Evolutionary conservation across 1,140 invertebrate species (phyloP), one percentile per base, ranked within the genome.

Genomic region (Scylla paramamosain): DNA sequence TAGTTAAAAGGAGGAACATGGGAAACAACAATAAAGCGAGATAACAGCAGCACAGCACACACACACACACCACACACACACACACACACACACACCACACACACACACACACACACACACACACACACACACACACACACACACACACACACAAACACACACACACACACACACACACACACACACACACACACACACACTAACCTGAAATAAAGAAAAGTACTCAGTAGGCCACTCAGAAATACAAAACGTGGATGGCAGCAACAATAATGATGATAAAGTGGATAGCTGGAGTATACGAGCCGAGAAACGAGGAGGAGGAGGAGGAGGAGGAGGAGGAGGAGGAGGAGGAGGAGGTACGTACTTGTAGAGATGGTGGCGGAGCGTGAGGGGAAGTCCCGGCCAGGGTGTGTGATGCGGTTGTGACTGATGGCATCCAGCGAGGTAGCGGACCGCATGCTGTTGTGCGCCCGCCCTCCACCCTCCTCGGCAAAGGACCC

Each of bases 341-440:
- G 39, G 32, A 32, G 32, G 12, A 45, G 39, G 0, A 16, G 25
- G 7, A 4, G 25, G 46, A n/a, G 20, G 16, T 14, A 94, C 94
- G 8, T 92, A 95, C 94, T 95, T 52, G 94, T 92, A 7, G 94
- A 92, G 39, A 95, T 95, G 90, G 94, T 95, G 82, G 94, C 94
- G 20, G 94, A 95, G 8, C 94, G 89, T 16, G 94, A 86, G 31
- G 94, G 94, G 52, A 95, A 95, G 16, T 92, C 91, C 20, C 83
- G 59, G 89, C 46, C 83, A 4, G 94, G 83, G n/a, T 95, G 93
- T 6, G 67, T 95, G 25, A 96, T 94, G 28, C 96, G 59, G 95
- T 96, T 95, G 45, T 96, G 95, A 52, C 96, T 96, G 93, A 96
- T 96, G 94, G 96, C 96, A 92, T 96, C 96, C 93, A 96, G 94